These are phyloP conservation scores for chimpanzee (Pan troglodytes) DNA, from an alignment of 2,113 vertebrate species.

Conservation along the genomic window NHGRI_mPanTro3-v2.1_pri NC_072408.2:75980001-75980500, in stretches of 20 bases:
- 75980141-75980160: background rate
- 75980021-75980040: background rate
- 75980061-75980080: constrained; percentile 8
- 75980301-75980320: constrained; percentile 16
- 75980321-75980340: background rate
- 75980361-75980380: background rate
- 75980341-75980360: background rate
- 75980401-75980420: background rate
- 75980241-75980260: constrained; percentile 29
- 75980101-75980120: background rate
- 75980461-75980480: background rate
- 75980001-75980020: background rate
- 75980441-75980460: background rate
- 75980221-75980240: constrained; percentile 20
- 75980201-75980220: constrained; percentile 12
- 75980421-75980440: background rate
- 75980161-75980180: background rate
- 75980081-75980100: background rate
- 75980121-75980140: constrained; percentile 21
- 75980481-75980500: background rate
- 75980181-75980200: constrained; percentile 35
- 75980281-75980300: background rate
- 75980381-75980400: constrained; percentile 2
- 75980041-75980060: constrained; percentile 8
- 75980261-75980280: background rate